Evolutionary conservation across 2,113 vertebrate genomes (phyloP).

Genomic region (Phalacrocorax carbo): DNA sequence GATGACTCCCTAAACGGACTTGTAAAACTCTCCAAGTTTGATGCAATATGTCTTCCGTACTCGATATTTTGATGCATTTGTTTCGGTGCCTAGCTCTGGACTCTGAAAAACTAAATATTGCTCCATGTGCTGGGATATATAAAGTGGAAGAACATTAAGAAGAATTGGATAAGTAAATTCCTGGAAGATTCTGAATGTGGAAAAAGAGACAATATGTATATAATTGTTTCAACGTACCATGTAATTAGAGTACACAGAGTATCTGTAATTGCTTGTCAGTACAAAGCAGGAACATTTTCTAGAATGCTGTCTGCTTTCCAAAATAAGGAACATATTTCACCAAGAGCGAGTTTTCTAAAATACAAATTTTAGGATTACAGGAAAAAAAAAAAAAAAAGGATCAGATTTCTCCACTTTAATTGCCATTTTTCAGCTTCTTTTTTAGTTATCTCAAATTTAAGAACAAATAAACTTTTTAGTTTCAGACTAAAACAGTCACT

Average conservation of each 20-base stretch:
- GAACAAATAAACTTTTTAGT: neutral
- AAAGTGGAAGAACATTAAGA: neutral
- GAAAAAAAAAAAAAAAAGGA: neutral
- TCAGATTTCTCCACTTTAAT: neutral
- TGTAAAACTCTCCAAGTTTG: neutral
- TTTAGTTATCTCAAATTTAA: neutral
- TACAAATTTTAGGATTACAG: neutral
- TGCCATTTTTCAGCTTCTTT: neutral
- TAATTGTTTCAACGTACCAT: slow-evolving; percentile 6
- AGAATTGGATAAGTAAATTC: neutral
- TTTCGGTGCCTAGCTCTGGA: neutral
- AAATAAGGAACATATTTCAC: neutral
- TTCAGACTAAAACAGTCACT: neutral
- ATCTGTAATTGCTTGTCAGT: slow-evolving; percentile 1
- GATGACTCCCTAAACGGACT: neutral
- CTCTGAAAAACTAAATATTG: neutral
- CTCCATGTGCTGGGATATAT: neutral
- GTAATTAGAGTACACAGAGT: neutral
- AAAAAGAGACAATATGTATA: neutral
- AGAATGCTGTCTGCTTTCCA: neutral
- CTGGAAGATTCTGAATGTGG: neutral
- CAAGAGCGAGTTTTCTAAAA: neutral
- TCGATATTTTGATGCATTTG: neutral
- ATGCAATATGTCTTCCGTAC: neutral
- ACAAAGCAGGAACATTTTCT: neutral